Base-by-base conservation (phyloP, 1,140 invertebrate species). In the Drosophila novamexicana region DNA sequence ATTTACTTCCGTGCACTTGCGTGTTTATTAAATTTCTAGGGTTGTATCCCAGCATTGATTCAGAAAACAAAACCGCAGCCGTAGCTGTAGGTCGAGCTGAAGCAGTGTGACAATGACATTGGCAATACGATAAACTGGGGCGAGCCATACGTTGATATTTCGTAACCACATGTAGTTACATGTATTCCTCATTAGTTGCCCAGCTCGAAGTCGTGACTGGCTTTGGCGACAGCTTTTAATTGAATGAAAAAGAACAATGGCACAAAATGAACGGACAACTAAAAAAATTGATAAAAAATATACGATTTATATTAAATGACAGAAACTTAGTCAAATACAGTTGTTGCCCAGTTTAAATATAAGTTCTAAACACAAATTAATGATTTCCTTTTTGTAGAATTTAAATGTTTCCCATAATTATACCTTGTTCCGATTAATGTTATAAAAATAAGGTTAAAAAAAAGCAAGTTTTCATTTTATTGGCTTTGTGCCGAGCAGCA, bases 11-110 rank as follows among this genome's bases (percentile, higher is more conserved):
- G 75, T 89, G 78, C 85, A 89, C 80, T 89, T 89, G 84, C 84
- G 84, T 89, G 84, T 89, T 89, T 89, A 89, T 89, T 89, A 89
- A 89, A 89, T 89, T 89, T 81, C 77, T 79, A 67, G 80, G 85
- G 68, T 71, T 89, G 84, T 90, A 80, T 81, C 49, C 53, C 69
- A 57, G 74, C 83, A 89, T 88, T 89, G 84, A 89, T 88, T 88
- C 84, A 44, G 54, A 16, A 49, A 65, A 42, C 32, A 62, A 14
- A 49, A 12, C 32, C 45, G 4, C 9, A 47, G 34, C 14, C 42
- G 18, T 7, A 22, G 42, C 9, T 2, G 22, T 5, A 29, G 39
- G 10, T 44, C 9, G 12, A 29, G 47, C 14, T 36, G 42, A 37
- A 49, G 45, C 57, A 61, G 22, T 59, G 53, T 50, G 63, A 49